Conservation (phyloP, 2,797 vertebrate species). For the Syngnathus acus region DNA sequence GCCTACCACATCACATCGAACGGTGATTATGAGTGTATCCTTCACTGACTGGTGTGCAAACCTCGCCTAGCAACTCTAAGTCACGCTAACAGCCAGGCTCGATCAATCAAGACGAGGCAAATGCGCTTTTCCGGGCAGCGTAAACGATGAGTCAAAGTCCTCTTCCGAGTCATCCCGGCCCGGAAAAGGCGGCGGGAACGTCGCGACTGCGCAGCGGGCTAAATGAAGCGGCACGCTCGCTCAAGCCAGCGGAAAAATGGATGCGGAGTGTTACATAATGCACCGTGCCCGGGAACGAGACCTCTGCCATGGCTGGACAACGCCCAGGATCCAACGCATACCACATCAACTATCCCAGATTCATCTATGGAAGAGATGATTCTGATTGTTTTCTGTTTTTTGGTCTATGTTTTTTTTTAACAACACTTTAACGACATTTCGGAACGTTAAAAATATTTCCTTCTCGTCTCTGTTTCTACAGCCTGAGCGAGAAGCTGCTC, state of each 20-base stretch:
- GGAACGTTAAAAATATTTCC: neutral
- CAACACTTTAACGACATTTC: neutral
- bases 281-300: neutral
- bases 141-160: conserved; percentile 4
- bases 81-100: conserved; percentile 24
- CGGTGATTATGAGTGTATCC: too few species aligned
- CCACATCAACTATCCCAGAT: too few species aligned
- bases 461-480: neutral
- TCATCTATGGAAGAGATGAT: too few species aligned
- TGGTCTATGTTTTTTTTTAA: neutral
- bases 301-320: neutral
- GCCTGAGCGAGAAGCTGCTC: neutral
- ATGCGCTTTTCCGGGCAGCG: conserved; percentile 27
- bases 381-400: too few species aligned
- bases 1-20: neutral
- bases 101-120: conserved; percentile 7
- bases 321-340: neutral
- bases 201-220: neutral
- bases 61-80: too few species aligned
- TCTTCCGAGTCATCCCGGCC: neutral
- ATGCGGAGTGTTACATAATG: neutral
- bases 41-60: too few species aligned
- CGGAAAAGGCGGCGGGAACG: conserved; percentile 1
- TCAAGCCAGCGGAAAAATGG: neutral
- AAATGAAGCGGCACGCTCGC: neutral